Conservation (phyloP, 2,113 vertebrate genomes). For the Laticauda colubrina region DNA sequence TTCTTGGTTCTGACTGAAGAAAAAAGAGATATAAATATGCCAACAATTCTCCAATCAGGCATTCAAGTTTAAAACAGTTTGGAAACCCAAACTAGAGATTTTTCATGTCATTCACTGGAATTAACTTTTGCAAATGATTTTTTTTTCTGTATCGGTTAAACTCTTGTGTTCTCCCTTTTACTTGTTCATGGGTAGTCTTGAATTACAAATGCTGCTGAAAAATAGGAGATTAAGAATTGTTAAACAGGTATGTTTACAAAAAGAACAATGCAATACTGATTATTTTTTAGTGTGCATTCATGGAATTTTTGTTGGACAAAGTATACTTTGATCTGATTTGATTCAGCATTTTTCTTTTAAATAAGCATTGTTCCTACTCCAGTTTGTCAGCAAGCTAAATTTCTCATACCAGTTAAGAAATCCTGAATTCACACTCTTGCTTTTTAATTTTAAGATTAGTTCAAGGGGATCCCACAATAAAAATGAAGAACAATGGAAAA, state of each 20-base stretch:
- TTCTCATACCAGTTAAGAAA: not conserved
- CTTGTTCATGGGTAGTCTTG: not conserved
- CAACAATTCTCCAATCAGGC: not conserved
- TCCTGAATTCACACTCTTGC: not conserved
- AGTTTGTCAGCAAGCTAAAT: not conserved
- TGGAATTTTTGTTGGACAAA: not conserved
- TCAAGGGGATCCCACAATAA: not conserved
- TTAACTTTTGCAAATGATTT: not conserved
- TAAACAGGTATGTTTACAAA: not conserved
- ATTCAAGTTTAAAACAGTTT: not conserved
- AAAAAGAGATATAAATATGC: not conserved
- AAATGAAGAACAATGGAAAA: not conserved
- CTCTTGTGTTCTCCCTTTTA: not conserved
- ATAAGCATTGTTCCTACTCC: not conserved
- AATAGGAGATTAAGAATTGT: not conserved
- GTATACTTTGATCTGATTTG: not conserved
- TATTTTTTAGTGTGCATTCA: not conserved
- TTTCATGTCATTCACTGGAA: not conserved
- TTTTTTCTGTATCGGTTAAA: not conserved
- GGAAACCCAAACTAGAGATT: not conserved
- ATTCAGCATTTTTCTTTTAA: not conserved
- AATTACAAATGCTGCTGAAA: not conserved
- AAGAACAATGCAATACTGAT: not conserved
- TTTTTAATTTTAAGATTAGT: not conserved
- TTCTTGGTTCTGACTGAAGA: not conserved